phyloP scores from a whole-genome alignment of 2,113 vertebrate genomes.

The Notarius lentiginosus region DNA sequence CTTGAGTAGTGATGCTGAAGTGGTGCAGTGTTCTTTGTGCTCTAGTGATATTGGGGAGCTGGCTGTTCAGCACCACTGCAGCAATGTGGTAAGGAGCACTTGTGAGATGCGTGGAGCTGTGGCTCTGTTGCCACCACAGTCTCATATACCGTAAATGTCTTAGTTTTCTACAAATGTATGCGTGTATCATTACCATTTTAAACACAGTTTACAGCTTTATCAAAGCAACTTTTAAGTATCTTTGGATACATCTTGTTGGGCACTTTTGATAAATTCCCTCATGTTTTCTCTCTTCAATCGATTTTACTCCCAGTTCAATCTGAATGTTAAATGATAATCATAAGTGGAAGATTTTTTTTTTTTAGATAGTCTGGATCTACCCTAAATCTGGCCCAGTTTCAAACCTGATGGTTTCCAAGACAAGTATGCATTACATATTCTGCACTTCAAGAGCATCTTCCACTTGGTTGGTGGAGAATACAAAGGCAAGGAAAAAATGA shows the following conservation, averaged over 20 bases:
- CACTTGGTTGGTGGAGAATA: slow-evolving; percentile 45
- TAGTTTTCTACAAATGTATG: background rate
- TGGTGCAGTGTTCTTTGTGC: too few species aligned
- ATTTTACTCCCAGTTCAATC: slow-evolving; percentile 24
- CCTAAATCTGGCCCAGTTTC: slow-evolving; percentile 44
- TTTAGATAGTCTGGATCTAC: slow-evolving; percentile 42
- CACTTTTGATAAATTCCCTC: background rate
- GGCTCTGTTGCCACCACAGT: too few species aligned
- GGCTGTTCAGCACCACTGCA: too few species aligned
- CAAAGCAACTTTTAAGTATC: background rate
- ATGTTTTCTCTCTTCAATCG: background rate
- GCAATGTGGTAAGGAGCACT: too few species aligned
- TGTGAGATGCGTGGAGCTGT: too few species aligned
- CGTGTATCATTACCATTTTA: background rate
- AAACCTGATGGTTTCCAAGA: slow-evolving; percentile 37
- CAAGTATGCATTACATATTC: slow-evolving; percentile 48
- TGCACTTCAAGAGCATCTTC: slow-evolving; percentile 37
- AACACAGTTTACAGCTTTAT: background rate
- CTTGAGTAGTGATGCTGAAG: too few species aligned
- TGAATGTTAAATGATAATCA: slow-evolving; percentile 49
- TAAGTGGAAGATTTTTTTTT: slow-evolving; percentile 36
- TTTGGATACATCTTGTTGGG: background rate
- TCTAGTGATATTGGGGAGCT: too few species aligned
- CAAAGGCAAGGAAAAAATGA: slow-evolving; percentile 61
- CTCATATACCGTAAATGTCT: background rate